A percentile compares a stretch with the other conserved stretches of the same genome.
Conservation (phyloP, 2,888 invertebrate genomes). For the Acrobasis suavella region DNA sequence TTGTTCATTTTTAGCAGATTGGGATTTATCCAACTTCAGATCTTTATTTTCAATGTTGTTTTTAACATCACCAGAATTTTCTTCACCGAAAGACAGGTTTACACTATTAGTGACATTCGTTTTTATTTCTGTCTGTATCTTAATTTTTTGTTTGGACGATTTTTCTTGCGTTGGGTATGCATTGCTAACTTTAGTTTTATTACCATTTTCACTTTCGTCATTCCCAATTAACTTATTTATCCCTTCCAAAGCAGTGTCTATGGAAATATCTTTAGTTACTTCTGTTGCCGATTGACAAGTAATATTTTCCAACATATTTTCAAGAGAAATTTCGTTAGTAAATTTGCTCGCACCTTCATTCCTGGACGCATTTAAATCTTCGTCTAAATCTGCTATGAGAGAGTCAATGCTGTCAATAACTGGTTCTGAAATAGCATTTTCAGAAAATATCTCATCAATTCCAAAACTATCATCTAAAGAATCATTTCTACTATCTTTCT, state of each 20-base stretch:
- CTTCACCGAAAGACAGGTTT: background rate
- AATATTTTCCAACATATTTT: constrained; percentile 54
- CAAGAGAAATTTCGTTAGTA: constrained; percentile 52
- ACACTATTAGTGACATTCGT: background rate
- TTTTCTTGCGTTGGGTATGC: background rate
- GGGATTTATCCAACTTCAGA: background rate
- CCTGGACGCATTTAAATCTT: constrained; percentile 55
- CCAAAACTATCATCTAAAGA: constrained; percentile 47
- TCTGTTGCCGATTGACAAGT: constrained; percentile 36
- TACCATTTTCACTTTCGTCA: constrained; percentile 33
- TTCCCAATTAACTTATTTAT: constrained; percentile 42
- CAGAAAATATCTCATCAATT: constrained; percentile 64
- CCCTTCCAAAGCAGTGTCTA: constrained; percentile 37
- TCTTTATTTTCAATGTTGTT: background rate
- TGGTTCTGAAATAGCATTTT: constrained; percentile 57
- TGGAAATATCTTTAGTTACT: constrained; percentile 26
- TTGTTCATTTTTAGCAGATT: background rate
- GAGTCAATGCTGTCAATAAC: constrained; percentile 67
- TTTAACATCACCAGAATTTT: background rate
- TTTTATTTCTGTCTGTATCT: background rate
- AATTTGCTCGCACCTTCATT: constrained; percentile 45
- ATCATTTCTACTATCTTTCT: constrained; percentile 21
- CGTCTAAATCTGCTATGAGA: constrained; percentile 64
- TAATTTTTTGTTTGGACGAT: background rate
- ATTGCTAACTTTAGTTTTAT: constrained; percentile 7